phyloP scores from a whole-genome alignment of 2,797 vertebrate genomes.

The Buphagus erythrorhynchus region DNA sequence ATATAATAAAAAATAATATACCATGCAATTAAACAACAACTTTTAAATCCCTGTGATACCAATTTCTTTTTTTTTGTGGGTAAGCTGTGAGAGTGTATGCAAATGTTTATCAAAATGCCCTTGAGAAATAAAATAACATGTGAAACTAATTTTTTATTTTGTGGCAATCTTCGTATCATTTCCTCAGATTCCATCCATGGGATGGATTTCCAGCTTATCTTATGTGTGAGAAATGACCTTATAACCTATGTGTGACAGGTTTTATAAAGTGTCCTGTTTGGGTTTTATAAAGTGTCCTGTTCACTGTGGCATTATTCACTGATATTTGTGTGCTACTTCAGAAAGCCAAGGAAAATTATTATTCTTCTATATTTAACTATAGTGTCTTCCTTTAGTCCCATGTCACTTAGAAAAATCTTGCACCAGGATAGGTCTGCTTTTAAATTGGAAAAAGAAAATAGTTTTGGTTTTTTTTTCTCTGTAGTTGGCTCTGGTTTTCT shows the following conservation, averaged over 20 bases:
- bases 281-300: conserved; percentile 78
- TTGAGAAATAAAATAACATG: conserved; percentile 74
- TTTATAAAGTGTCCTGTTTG: conserved; percentile 79
- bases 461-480: not conserved
- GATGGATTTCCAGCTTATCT: conserved; percentile 77
- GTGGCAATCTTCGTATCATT: conserved; percentile 67
- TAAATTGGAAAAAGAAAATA: not conserved
- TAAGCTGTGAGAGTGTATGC: conserved; percentile 20
- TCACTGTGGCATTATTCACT: conserved; percentile 72
- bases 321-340: conserved; percentile 63
- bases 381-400: conserved; percentile 40
- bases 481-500: not conserved
- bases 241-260: conserved; percentile 77
- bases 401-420: conserved; percentile 48
- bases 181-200: conserved; percentile 58
- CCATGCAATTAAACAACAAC: not conserved
- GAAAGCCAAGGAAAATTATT: conserved; percentile 71
- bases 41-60: conserved; percentile 16
- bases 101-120: conserved; percentile 71
- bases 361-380: conserved; percentile 68
- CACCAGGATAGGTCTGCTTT: not conserved
- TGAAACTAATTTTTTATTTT: conserved; percentile 76
- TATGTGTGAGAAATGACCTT: conserved; percentile 79
- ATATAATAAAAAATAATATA: conserved; percentile 2
- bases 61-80: not conserved